Evolutionary conservation across 2,113 vertebrate genomes (phyloP).

Genomic region (Tilapia sparmanii): DNA sequence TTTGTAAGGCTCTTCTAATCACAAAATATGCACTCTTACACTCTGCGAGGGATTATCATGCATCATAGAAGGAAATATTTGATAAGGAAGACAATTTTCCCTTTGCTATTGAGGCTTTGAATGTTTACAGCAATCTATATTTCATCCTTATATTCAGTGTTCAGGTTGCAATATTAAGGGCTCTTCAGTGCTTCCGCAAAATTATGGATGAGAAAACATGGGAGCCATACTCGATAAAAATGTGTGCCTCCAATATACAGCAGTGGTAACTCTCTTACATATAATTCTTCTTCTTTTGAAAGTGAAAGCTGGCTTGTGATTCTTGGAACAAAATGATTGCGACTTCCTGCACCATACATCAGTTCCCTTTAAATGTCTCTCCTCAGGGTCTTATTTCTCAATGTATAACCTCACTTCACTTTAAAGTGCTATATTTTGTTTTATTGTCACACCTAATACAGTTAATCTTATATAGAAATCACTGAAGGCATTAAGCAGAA

Average conservation of each 20-base stretch:
- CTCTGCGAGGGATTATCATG: neutral
- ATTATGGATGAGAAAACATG: conserved; percentile 6
- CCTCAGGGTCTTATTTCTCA: neutral
- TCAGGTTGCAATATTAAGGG: conserved; percentile 10
- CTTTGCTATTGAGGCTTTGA: neutral
- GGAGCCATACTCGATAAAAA: conserved; percentile 9
- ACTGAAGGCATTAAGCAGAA: neutral
- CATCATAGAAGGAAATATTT: neutral
- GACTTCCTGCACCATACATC: neutral
- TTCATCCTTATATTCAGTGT: neutral
- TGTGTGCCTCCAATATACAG: conserved; percentile 1
- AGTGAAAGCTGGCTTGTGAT: conserved; percentile 14
- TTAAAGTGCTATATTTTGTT: neutral
- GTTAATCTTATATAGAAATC: neutral
- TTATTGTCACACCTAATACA: conserved; percentile 6
- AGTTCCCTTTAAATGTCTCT: neutral
- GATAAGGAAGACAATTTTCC: neutral
- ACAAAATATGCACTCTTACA: conserved; percentile 4
- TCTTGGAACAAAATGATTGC: conserved; percentile 15
- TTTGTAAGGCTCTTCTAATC: neutral
- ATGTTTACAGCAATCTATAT: neutral
- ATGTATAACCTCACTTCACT: neutral
- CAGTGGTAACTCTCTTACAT: neutral
- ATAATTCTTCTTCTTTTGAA: conserved; percentile 14
- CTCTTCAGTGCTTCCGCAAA: neutral